Evolutionary conservation across 2,888 invertebrate species (phyloP), one percentile per base, ranked within the genome.

Genomic region (Strigamia maritima): DNA sequence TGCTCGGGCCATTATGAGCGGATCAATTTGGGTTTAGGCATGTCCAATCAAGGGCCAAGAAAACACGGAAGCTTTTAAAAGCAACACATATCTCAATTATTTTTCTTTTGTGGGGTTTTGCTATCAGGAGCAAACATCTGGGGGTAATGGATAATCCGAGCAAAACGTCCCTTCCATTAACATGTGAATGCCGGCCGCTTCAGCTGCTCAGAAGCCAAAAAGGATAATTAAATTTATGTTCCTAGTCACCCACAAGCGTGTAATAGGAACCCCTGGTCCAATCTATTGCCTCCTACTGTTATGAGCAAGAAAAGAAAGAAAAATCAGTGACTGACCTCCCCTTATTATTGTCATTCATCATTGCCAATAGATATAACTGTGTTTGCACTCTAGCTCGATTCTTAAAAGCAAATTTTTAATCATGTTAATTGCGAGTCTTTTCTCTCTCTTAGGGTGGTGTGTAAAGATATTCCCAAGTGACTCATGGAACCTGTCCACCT

Each of bases 81-180:
- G 54, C 54, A 54, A 54, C 54, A 54, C 54, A 54, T 54, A 54
- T 54, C 54, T 54, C 54, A 54, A 54, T 54, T 54, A 54, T 54
- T 54, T 54, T 54, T 54, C 54, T 54, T 54, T 54, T 54, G 54
- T 54, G 19, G 16, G 54, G 54, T 7, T 54, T 38, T 54, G 54
- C 54, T 54, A 54, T 54, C 54, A 54, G 54, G 16, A 54, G 8
- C 54, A 54, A 54, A 54, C 54, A 54, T 54, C 54, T 54, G 54
- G 54, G 54, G 54, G 54, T 54, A 54, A 54, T 54, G 54, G 54
- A 54, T 54, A 54, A 54, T 54, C 54, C 54, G 54, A 7, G 54
- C 54, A 54, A 54, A 54, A 54, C 54, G 54, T 54, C 54, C 54
- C 54, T 54, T 54, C 54, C 54, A 54, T 54, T 54, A 54, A 54